Conservation (phyloP, 2,888 invertebrate species). For the Globia sparganii region DNA sequence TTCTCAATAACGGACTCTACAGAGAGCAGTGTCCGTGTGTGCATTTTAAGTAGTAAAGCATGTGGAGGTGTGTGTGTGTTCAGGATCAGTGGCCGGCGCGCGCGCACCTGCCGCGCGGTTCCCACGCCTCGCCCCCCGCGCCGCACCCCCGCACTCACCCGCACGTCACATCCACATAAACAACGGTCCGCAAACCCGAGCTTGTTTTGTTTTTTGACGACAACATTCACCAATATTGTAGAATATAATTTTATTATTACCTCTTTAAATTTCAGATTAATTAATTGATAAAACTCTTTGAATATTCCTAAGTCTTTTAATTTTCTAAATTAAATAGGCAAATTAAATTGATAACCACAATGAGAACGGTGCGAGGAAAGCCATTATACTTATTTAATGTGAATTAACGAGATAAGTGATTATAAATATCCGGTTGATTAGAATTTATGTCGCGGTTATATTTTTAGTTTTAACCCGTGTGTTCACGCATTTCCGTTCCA, state of each 20-base stretch:
- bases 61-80: conserved; percentile 76
- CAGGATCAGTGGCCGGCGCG: conserved; percentile 90
- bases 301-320: conserved; percentile 39
- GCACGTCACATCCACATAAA: conserved; percentile 86
- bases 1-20: conserved; percentile 82
- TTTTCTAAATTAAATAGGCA: conserved; percentile 42
- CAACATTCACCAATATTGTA: conserved; percentile 67
- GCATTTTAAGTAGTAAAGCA: conserved; percentile 68
- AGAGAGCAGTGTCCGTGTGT: conserved; percentile 69
- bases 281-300: conserved; percentile 69
- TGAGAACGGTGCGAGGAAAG: conserved; percentile 46
- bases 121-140: conserved; percentile 85
- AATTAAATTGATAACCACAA: conserved; percentile 56
- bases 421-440: conserved; percentile 51
- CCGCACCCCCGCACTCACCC: conserved; percentile 70
- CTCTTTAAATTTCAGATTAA: conserved; percentile 69
- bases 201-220: conserved; percentile 77
- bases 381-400: conserved; percentile 45
- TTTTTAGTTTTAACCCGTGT: conserved; percentile 42
- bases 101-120: conserved; percentile 90
- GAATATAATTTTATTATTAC: conserved; percentile 61
- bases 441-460: conserved; percentile 42
- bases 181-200: conserved; percentile 81
- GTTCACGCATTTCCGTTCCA: conserved; percentile 47
- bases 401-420: conserved; percentile 50